Conservation (phyloP, 1,140 invertebrate genomes). For the Pristionchus pacificus region DNA sequence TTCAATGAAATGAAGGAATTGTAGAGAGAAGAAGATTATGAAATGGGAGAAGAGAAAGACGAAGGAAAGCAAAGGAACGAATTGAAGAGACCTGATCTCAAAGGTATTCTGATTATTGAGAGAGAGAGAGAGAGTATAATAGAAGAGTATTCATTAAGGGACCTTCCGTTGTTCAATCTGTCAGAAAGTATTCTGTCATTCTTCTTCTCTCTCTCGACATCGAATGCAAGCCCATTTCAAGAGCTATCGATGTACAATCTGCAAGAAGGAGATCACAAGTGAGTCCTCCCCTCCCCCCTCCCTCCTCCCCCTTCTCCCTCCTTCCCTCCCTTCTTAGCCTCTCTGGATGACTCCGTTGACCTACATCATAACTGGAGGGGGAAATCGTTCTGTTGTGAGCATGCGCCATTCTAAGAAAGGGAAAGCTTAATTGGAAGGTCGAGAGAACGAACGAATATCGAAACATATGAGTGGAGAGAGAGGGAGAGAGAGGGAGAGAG, state of each 20-base stretch:
- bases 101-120: conserved; percentile 39
- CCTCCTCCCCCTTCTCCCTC: conserved; percentile 3
- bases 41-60: background rate
- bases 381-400: conserved; percentile 2
- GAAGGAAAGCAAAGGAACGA: conserved; percentile 41
- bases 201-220: conserved; percentile 54
- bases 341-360: conserved; percentile 11
- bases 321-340: background rate
- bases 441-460: conserved; percentile 6
- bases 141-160: conserved; percentile 36
- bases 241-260: conserved; percentile 56
- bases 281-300: conserved; percentile 35
- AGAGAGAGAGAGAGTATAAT: conserved; percentile 8
- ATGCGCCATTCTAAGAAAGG: too few species aligned
- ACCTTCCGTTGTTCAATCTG: conserved; percentile 56
- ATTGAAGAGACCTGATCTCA: conserved; percentile 52
- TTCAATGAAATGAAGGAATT: too few species aligned
- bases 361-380: background rate
- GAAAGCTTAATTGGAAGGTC: background rate
- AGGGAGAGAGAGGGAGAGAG: conserved; percentile 4
- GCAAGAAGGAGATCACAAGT: conserved; percentile 56
- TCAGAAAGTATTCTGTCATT: conserved; percentile 55
- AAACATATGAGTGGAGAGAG: background rate
- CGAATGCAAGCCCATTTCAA: conserved; percentile 58
- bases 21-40: too few species aligned